A percentile compares a stretch with the other conserved stretches of the same genome.
Conservation (phyloP, 2,888 invertebrate genomes). For the Rhyacophila evoluta region DNA sequence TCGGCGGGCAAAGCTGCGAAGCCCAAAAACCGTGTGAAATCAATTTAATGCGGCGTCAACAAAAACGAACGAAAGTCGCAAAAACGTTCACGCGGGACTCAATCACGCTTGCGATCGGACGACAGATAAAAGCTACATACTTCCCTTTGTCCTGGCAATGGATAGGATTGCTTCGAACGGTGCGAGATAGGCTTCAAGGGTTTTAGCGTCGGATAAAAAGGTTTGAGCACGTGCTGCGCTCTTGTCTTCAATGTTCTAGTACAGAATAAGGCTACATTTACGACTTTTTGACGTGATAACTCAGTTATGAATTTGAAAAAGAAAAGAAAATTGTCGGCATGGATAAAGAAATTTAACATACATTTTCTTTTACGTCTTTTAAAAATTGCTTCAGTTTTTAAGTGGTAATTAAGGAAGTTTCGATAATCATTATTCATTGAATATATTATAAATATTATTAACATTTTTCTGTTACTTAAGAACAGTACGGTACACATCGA, state of each 20-base stretch:
- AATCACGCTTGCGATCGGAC: slow-evolving; percentile 40
- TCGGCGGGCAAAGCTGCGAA: neutral
- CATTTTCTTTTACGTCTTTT: no score
- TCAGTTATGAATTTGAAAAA: neutral
- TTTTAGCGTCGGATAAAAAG: neutral
- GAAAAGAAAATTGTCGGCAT: no score
- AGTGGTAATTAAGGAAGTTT: no score
- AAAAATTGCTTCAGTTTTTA: no score
- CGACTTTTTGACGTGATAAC: neutral
- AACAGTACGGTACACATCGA: no score
- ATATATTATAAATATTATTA: no score
- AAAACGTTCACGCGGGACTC: slow-evolving; percentile 38
- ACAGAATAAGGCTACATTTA: neutral
- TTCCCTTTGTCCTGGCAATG: slow-evolving; percentile 33
- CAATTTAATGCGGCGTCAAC: neutral
- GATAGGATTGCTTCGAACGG: neutral
- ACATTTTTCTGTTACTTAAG: no score
- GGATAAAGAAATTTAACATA: no score
- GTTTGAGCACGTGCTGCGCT: neutral
- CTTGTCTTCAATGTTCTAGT: neutral
- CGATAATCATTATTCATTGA: no score
- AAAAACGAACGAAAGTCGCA: neutral
- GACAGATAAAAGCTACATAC: slow-evolving; percentile 43
- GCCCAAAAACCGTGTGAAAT: neutral
- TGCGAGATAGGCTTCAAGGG: neutral